These are phyloP conservation scores for Andricus grossulariae DNA, from an alignment of 1,140 invertebrate genomes.

Conservation along the genomic window DNA sequence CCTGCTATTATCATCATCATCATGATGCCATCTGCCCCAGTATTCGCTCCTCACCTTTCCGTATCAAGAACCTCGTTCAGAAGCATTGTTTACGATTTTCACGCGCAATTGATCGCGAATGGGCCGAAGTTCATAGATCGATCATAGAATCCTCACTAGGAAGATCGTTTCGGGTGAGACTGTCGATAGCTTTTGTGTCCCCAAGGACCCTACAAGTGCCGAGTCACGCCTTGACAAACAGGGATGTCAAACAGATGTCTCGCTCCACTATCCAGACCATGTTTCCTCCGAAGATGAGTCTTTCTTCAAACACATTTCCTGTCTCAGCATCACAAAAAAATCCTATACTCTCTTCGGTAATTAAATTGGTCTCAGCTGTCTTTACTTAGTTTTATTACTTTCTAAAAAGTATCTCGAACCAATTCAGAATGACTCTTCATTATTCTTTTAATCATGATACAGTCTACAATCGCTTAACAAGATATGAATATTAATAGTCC, in stretches of 20 bases:
- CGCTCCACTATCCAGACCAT: conserved; percentile 34
- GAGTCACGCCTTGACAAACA: conserved; percentile 77
- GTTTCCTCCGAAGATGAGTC: conserved; percentile 15
- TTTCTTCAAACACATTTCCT: conserved; percentile 28
- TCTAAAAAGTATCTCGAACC: not conserved
- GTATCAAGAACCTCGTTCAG: conserved; percentile 41
- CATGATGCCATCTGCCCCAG: conserved; percentile 44
- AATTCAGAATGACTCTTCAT: no score
- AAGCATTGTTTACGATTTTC: conserved; percentile 72
- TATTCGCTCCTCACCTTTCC: conserved; percentile 14
- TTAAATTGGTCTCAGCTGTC: conserved; percentile 23
- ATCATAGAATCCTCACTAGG: conserved; percentile 62
- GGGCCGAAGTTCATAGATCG: conserved; percentile 67
- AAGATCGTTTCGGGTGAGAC: conserved; percentile 54
- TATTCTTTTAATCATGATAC: not conserved
- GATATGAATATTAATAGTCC: not conserved
- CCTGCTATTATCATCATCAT: conserved; percentile 50
- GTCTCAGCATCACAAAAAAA: conserved; percentile 1
- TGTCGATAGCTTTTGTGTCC: conserved; percentile 63
- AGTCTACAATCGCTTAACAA: not conserved
- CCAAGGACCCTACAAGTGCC: conserved; percentile 70
- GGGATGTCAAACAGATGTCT: conserved; percentile 77
- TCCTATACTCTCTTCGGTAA: conserved; percentile 5
- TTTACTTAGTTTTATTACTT: conserved; percentile 6
- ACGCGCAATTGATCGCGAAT: conserved; percentile 74